Percentiles rank a stretch among this genome's conserved stretches.
phyloP scores from a whole-genome alignment of 2,888 invertebrate species.

The Tenthredo notha region DNA sequence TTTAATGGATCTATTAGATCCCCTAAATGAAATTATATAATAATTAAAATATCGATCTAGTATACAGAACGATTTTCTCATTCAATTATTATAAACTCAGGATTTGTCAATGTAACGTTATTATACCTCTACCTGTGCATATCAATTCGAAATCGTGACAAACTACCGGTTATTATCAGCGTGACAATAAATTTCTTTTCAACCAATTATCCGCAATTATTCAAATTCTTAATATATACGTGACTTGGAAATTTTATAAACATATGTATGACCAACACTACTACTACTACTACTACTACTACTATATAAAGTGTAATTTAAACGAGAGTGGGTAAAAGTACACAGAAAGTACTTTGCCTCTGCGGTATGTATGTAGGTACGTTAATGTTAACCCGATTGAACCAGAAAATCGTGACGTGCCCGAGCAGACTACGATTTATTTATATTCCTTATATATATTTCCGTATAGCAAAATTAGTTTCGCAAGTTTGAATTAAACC shows the following conservation, averaged over 20 bases:
- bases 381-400: not conserved
- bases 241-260: not conserved
- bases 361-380: not conserved
- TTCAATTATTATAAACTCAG: not conserved
- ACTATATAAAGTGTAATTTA: not conserved
- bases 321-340: not conserved
- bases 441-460: conserved; percentile 6
- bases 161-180: not conserved
- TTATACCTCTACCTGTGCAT: not conserved
- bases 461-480: not conserved
- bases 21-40: not conserved
- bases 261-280: no score
- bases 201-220: conserved; percentile 25
- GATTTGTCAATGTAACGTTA: not conserved
- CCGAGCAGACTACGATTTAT: not conserved
- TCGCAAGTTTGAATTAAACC: not conserved
- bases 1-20: not conserved
- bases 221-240: not conserved
- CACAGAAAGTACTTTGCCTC: not conserved
- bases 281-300: no score
- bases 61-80: not conserved
- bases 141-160: conserved; percentile 1
- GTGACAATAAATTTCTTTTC: conserved; percentile 16
- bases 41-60: not conserved
- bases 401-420: conserved; percentile 34